Base-by-base conservation (phyloP, 2,888 invertebrate genomes). In the Agrochola circellaris region DNA sequence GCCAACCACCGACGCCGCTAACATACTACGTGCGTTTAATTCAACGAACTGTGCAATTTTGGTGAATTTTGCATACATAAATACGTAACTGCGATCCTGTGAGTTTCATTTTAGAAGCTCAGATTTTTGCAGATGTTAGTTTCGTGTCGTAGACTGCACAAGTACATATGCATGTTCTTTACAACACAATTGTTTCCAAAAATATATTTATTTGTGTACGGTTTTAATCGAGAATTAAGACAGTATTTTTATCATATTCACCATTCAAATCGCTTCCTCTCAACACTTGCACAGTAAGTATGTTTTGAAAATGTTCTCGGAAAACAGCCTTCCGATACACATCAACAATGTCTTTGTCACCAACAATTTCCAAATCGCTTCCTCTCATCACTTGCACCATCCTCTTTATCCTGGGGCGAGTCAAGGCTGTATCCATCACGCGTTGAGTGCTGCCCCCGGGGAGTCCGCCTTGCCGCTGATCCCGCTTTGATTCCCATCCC, bases 381-480 rank as follows among this genome's bases (percentile, higher is more conserved):
- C 13, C 64, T 51, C 30, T 66, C 45, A 0, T 82, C 34, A 45
- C 64, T 75, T 85, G 66, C 30, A 67, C 71, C 77, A 58, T 30
- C 6, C 26, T 26, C 20, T 51, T 51, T 74, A 78, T 73, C 87
- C 79, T 66, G 74, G 67, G 83, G 88, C 81, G 56, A 86, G 81
- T 75, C 75, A 82, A 75, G 78, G 82, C 79, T 85, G 85, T 88
- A 87, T 89, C 88, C 81, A 85, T 87, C 85, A 83, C 84, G 81
- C 83, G 89, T 77, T 87, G 88, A 88, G 87, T 82, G 83, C 65
- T 77, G 80, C 86, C 89, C 85, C 88, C 56, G 30, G 86, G 89
- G 87, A 81, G 51, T 79, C 77, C 81, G 86, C 82, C 75, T 79
- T 75, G 71, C 83, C 74, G 17, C 58, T 70, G 73, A 80, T 70